phyloP scores from a whole-genome alignment of 1,140 invertebrate genomes.

The Phymorhynchus buccinoides region DNA sequence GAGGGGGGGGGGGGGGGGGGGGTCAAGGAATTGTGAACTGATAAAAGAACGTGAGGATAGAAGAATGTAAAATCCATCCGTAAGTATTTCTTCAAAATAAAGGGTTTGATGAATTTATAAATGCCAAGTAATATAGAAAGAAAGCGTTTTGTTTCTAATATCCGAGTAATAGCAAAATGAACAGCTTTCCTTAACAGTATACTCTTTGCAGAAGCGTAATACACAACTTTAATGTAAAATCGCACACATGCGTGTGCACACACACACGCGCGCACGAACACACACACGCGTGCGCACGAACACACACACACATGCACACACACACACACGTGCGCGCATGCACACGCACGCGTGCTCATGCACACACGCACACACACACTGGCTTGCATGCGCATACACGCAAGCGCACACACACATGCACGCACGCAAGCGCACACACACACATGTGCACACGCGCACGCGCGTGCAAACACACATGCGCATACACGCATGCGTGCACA shows the following conservation, averaged over 20 bases:
- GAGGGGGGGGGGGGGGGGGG: no score
- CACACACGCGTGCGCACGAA: not conserved
- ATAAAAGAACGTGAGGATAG: no score
- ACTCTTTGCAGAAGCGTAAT: no score
- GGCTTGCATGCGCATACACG: not conserved
- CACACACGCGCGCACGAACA: not conserved
- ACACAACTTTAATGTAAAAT: no score
- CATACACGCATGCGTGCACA: not conserved
- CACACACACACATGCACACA: conserved; percentile 13
- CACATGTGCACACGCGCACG: not conserved
- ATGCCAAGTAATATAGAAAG: no score
- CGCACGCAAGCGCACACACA: conserved; percentile 18
- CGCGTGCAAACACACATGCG: not conserved
- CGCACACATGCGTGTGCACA: conserved; percentile 13
- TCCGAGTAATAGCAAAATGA: no score
- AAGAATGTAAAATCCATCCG: no score
- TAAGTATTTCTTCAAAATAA: no score
- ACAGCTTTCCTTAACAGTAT: no score
- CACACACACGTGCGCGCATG: not conserved
- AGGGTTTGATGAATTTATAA: no score
- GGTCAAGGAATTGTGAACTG: no score
- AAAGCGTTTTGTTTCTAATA: no score
- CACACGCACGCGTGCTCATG: not conserved
- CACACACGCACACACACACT: not conserved
- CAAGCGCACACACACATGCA: not conserved